Percentiles rank a stretch among this genome's conserved stretches.
phyloP scores from a whole-genome alignment of 2,888 invertebrate genomes.

The Cosmopolites sordidus region DNA sequence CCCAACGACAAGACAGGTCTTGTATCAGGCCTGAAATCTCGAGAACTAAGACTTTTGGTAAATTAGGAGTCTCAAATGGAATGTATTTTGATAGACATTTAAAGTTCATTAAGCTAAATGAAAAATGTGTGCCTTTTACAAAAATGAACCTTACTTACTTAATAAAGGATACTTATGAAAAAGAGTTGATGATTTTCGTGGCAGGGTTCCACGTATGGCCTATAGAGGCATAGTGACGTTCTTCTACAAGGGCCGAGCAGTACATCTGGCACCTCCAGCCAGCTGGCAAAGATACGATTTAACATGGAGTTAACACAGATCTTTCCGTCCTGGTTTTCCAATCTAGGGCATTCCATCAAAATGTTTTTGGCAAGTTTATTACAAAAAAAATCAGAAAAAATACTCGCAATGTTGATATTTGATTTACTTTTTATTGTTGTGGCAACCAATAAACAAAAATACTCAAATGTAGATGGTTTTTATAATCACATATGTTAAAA shows the following conservation, averaged over 20 bases:
- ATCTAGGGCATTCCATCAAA: no score
- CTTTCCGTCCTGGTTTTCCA: not conserved
- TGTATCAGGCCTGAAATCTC: constrained; percentile 97
- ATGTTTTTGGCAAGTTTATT: no score
- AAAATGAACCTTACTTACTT: constrained; percentile 86
- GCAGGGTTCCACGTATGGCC: constrained; percentile 94
- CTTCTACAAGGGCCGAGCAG: constrained; percentile 72
- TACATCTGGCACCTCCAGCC: constrained; percentile 81
- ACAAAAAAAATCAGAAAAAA: no score
- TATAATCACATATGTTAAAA: no score
- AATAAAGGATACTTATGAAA: constrained; percentile 83
- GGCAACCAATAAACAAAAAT: no score
- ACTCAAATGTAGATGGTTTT: no score
- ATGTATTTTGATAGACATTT: constrained; percentile 95
- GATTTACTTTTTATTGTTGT: no score
- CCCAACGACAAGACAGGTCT: constrained; percentile 79
- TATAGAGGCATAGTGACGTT: constrained; percentile 96
- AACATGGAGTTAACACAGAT: constrained; percentile 67
- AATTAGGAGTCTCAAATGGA: constrained; percentile 70
- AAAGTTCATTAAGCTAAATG: constrained; percentile 87
- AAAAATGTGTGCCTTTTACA: constrained; percentile 84
- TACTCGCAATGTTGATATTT: no score
- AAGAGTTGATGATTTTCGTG: constrained; percentile 87
- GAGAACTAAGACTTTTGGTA: constrained; percentile 94
- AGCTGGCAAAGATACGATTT: constrained; percentile 87